Evolutionary conservation across 2,888 invertebrate genomes (phyloP).

Genomic region (Drosophila kuntzei): DNA sequence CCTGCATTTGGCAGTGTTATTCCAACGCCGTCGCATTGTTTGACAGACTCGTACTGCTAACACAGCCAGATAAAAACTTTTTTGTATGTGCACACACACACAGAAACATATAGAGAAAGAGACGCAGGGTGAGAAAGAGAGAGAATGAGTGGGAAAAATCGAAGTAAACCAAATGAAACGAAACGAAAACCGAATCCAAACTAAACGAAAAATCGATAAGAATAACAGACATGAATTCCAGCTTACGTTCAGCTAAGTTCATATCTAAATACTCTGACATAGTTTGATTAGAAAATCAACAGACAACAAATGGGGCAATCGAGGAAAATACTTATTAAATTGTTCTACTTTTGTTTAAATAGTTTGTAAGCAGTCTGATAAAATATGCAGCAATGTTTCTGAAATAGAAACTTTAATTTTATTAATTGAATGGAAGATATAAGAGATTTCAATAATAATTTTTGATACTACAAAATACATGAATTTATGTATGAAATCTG

Average conservation of each 20-base stretch:
- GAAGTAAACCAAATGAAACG: conserved; percentile 41
- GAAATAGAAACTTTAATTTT: not conserved
- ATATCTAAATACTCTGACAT: conserved; percentile 47
- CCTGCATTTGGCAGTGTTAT: conserved; percentile 71
- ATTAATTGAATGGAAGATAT: not conserved
- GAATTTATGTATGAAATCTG: not conserved
- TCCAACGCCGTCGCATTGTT: conserved; percentile 73
- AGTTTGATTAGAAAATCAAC: conserved; percentile 31
- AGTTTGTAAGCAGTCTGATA: not conserved
- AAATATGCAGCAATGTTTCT: not conserved
- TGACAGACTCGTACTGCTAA: conserved; percentile 60
- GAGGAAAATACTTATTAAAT: conserved; percentile 5
- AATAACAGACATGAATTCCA: conserved; percentile 55
- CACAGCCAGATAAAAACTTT: conserved; percentile 60
- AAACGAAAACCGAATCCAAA: conserved; percentile 48
- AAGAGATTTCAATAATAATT: too few relatives aligned
- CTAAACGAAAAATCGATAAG: conserved; percentile 72
- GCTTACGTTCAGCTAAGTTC: conserved; percentile 27
- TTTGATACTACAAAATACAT: too few relatives aligned
- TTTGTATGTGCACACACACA: conserved; percentile 38
- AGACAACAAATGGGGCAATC: conserved; percentile 9
- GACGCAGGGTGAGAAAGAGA: not conserved
- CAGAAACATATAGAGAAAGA: conserved; percentile 4
- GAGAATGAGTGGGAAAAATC: conserved; percentile 28
- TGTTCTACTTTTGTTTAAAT: conserved; percentile 3